Evolutionary conservation across 1,140 invertebrate genomes (phyloP).

Genomic region (Papilio helenus): DNA sequence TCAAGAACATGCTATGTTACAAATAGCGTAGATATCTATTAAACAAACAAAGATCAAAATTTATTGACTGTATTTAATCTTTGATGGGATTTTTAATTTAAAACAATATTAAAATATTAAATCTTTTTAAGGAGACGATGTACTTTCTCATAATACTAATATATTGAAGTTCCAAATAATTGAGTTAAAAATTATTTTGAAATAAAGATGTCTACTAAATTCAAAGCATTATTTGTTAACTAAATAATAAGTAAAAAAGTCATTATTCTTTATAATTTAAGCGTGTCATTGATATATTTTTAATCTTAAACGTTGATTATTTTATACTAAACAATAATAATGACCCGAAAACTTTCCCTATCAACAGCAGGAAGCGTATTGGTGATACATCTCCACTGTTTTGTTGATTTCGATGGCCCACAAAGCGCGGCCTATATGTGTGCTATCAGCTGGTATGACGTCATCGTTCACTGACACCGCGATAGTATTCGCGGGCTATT

Average conservation of each 20-base stretch:
- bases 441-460: slow-evolving; percentile 66
- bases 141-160: too few relatives aligned
- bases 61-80: too few relatives aligned
- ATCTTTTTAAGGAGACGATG: too few relatives aligned
- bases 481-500: slow-evolving; percentile 46
- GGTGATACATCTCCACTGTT: neutral
- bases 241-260: neutral
- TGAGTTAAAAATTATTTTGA: too few relatives aligned
- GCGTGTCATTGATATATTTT: neutral
- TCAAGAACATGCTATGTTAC: neutral
- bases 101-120: too few relatives aligned
- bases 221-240: too few relatives aligned
- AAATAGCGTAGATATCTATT: neutral
- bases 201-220: too few relatives aligned
- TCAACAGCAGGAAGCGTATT: slow-evolving; percentile 26
- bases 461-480: slow-evolving; percentile 66
- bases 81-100: too few relatives aligned
- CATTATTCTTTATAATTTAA: neutral
- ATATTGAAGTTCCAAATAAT: too few relatives aligned
- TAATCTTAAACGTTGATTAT: neutral
- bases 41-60: neutral
- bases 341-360: slow-evolving; percentile 3
- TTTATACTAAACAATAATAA: neutral
- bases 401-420: slow-evolving; percentile 44
- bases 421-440: slow-evolving; percentile 56